phyloP scores from a whole-genome alignment of 2,797 vertebrate genomes.

The Harpagifer antarcticus region DNA sequence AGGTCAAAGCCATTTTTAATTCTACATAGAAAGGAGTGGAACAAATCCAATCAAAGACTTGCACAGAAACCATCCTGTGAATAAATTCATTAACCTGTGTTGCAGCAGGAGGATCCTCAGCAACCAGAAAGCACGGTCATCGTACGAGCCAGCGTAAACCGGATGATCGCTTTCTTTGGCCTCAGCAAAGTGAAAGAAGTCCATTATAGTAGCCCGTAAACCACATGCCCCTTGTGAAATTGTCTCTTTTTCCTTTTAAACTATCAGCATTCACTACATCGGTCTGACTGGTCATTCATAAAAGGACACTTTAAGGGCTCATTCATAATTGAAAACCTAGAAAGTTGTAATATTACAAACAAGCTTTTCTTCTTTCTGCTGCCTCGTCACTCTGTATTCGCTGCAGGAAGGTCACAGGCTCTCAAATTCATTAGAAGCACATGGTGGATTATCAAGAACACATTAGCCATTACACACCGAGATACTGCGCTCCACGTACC shows the following conservation, averaged over 20 bases:
- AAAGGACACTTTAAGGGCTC: conserved; percentile 22
- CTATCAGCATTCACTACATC: not conserved
- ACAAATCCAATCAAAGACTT: not conserved
- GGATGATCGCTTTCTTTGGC: conserved; percentile 65
- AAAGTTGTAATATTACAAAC: conserved; percentile 12
- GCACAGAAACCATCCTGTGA: not conserved
- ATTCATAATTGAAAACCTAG: conserved; percentile 23
- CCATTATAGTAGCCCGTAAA: conserved; percentile 40
- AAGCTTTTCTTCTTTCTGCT: conserved; percentile 15
- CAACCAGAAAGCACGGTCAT: conserved; percentile 39
- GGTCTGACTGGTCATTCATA: conserved; percentile 47
- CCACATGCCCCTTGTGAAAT: conserved; percentile 30
- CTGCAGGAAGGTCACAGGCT: conserved; percentile 39
- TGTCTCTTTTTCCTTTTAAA: not conserved
- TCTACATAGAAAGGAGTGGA: not conserved
- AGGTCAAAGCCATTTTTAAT: not conserved
- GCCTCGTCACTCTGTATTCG: conserved; percentile 16
- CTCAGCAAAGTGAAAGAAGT: conserved; percentile 49
- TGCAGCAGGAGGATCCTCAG: conserved; percentile 27
- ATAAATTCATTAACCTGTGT: conserved; percentile 36
- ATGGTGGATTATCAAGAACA: conserved; percentile 50
- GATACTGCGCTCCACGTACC: conserved; percentile 43
- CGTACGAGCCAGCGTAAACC: conserved; percentile 57
- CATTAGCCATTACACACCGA: conserved; percentile 47
- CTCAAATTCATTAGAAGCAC: conserved; percentile 46